Base-by-base conservation (phyloP, 2,113 vertebrate genomes). In the Pelobates fuscus region DNA sequence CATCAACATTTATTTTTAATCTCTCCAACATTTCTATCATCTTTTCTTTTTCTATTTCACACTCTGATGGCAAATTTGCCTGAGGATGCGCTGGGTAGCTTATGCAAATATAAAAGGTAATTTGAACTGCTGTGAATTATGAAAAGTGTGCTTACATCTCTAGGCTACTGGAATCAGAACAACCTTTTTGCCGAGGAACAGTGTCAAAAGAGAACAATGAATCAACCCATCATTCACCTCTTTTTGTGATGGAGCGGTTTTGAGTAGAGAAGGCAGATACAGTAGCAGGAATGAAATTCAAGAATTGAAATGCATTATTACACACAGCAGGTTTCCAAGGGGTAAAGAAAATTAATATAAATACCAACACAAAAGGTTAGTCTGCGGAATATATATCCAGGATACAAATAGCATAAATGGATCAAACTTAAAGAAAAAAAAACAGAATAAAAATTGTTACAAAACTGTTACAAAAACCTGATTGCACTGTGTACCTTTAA, bases 91-190 rank as follows among this genome's bases (percentile, higher is more conserved):
- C 73, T 61, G 57, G 64, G 26, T 64, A 68, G 64, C 55, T 76
- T 76, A 76, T 76, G 73, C 73, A 76, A 76, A 76, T 76, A 66
- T 52, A 61, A 76, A 76, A 76, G 73, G 73, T 76, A 76, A 76
- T 76, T 68, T 76, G 73, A 76, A 68, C 73, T 54, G 73, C 73
- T 76, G 73, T 76, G 73, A 76, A 76, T 76, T 76, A 67, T 76
- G 73, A 76, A 76, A 76, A 76, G 65, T 67, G 57, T 61, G 55
- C 12, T 37, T 59, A 27, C 68, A 58, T 60, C 73, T 76, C 32
- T 67, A 68, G 73, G 73, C 73, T 49, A 76, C 54, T 68, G 73
- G 65, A 68, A 68, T 76, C 65, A 8, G 73, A 68, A 54, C 73
- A 76, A 76, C 73, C 73, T 76, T 76, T 32, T 76, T 61, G 68